Percentiles rank a stretch among this genome's conserved stretches.
Evolutionary conservation across 2,797 vertebrate genomes (phyloP).

Genomic region (Coccyzus lansbergi): DNA sequence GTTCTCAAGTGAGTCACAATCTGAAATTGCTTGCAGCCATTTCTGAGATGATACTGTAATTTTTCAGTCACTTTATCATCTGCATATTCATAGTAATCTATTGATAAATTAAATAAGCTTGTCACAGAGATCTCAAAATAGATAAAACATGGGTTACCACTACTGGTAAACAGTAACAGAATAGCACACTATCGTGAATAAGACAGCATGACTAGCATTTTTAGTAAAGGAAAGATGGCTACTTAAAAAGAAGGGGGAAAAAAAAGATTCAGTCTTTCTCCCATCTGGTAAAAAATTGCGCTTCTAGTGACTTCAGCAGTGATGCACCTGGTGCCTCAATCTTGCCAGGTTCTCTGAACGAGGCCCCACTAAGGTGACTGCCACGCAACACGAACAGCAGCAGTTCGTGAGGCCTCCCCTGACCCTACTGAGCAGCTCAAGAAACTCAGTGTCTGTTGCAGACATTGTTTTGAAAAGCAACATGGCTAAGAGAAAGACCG

Average conservation of each 20-base stretch:
- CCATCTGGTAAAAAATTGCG: neutral
- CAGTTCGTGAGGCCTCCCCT: neutral
- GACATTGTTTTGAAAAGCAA: neutral
- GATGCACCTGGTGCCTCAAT: neutral
- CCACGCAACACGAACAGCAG: fast-evolving
- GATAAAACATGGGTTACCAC: neutral
- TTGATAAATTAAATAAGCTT: neutral
- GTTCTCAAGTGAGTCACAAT: neutral
- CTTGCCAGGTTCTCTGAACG: neutral
- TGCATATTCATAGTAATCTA: neutral
- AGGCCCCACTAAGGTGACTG: neutral
- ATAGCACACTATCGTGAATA: neutral
- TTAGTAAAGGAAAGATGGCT: neutral
- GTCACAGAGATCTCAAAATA: neutral
- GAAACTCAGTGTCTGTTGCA: neutral
- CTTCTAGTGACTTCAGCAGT: neutral
- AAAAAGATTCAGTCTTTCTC: neutral
- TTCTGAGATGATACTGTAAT: neutral
- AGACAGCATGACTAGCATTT: neutral
- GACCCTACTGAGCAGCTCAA: neutral
- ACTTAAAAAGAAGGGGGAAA: neutral
- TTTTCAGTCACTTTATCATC: neutral
- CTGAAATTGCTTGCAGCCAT: neutral
- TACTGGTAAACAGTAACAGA: neutral
- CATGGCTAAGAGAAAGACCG: neutral